phyloP scores from a whole-genome alignment of 2,113 vertebrate genomes.

The Odocoileus hemionus region DNA sequence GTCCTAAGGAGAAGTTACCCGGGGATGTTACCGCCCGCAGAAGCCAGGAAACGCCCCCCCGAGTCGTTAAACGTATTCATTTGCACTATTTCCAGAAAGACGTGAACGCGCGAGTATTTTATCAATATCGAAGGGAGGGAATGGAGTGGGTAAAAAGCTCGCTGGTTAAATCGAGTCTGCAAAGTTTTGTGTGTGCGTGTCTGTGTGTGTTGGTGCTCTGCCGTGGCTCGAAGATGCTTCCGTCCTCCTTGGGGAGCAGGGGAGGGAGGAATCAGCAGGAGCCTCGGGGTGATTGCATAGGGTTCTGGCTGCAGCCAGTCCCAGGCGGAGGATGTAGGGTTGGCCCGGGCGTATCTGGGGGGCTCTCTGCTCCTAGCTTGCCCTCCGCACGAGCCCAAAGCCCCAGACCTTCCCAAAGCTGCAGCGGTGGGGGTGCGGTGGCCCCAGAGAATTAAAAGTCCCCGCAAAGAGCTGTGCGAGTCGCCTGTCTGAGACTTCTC shows the following conservation, averaged over 20 bases:
- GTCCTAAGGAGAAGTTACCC: constrained; percentile 11
- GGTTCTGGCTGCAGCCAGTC: background rate
- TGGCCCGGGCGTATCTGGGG: background rate
- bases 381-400: background rate
- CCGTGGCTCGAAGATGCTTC: fast-evolving
- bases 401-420: background rate
- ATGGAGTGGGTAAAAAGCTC: background rate
- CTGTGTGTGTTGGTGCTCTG: background rate
- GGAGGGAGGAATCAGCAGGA: fast-evolving
- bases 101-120: background rate
- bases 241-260: fast-evolving
- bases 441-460: background rate
- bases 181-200: background rate
- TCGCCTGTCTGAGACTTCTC: background rate
- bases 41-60: background rate
- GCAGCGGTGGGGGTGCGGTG: background rate
- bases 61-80: background rate
- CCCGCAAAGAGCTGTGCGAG: fast-evolving
- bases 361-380: background rate
- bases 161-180: background rate
- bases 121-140: background rate
- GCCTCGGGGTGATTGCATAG: background rate
- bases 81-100: constrained; percentile 32
- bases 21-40: constrained; percentile 43
- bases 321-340: no score